Evolutionary conservation across 2,888 invertebrate species (phyloP).

Genomic region (Charanyca ferruginea): DNA sequence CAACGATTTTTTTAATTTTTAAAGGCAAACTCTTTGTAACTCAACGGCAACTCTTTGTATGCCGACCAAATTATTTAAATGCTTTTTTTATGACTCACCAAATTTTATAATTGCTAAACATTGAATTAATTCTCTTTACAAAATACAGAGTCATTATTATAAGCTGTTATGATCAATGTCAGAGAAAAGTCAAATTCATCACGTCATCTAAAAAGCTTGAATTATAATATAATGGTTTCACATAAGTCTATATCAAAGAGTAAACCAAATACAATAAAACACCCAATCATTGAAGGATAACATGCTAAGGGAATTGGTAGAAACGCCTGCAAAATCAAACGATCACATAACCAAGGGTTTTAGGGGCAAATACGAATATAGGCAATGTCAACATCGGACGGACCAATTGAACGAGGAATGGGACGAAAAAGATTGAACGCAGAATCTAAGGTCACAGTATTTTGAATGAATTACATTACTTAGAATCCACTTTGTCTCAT

Average conservation of each 20-base stretch:
- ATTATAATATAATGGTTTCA: neutral
- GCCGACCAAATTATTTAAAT: too few species aligned
- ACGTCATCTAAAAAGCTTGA: neutral
- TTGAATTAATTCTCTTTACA: too few species aligned
- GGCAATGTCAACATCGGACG: conserved; percentile 31
- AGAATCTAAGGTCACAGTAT: conserved; percentile 12
- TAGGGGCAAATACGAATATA: conserved; percentile 39
- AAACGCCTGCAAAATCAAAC: conserved; percentile 46
- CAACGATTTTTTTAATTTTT: too few species aligned
- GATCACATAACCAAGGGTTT: conserved; percentile 17
- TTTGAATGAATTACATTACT: conserved; percentile 24
- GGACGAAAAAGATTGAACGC: conserved; percentile 34
- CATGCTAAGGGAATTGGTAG: conserved; percentile 18
- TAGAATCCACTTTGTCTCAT: conserved; percentile 29
- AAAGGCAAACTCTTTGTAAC: too few species aligned
- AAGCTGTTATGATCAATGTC: neutral
- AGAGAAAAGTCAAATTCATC: neutral
- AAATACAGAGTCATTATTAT: neutral
- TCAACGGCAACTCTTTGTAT: too few species aligned
- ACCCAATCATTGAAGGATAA: conserved; percentile 14
- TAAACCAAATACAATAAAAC: conserved; percentile 19
- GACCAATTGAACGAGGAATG: conserved; percentile 27
- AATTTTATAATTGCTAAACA: too few species aligned
- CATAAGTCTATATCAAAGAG: neutral
- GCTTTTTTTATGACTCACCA: too few species aligned